Evolutionary conservation across 2,113 vertebrate genomes (phyloP), one percentile per base, ranked within the genome.

Genomic region (Dicentrarchus labrax): DNA sequence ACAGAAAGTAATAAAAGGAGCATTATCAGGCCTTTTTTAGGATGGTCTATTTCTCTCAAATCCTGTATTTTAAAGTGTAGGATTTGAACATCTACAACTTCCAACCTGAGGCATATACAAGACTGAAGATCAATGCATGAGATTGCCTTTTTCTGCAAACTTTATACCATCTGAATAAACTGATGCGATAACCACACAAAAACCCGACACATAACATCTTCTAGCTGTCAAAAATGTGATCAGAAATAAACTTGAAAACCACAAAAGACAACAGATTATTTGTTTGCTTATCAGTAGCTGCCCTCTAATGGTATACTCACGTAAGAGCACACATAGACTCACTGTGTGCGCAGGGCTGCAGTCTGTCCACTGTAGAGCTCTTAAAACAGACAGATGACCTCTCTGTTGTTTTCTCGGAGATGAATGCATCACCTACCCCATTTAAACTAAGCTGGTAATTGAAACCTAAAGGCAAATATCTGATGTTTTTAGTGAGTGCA

Each of bases 221-320:
- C 12, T 3, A 59, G 5, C 7, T 41, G 36, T 39, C 17, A 39
- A 5, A 30, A 38, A 36, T 17, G 1, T 57, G 45, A 15, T 16
- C 30, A 39, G 30, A 53, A 8, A 48, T 15, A 50, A 22, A 56
- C 17, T 9, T 45, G 12, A 6, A 54, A n/a, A 50, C 48, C 15
- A 15, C 48, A 50, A 47, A 10, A 50, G 48, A 50, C 15, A 50
- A 13, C 48, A 15, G 48, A 50, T 50, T 6, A 4, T 2, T 5
- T 6, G 3, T 80, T 65, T 51, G 19, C 13, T 87, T 62, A 62
- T 70, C 78, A 65, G 16, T 21, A 77, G 70, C 81, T 74, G 13
- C 85, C 88, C 79, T 90, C 92, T 91, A 67, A 87, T 84, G 92
- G 89, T 72, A 11, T 1, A 38, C 9, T 53, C 4, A 6, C 60